Evolutionary conservation across 2,797 vertebrate genomes (phyloP).

Genomic region (Gallirallus australis): DNA sequence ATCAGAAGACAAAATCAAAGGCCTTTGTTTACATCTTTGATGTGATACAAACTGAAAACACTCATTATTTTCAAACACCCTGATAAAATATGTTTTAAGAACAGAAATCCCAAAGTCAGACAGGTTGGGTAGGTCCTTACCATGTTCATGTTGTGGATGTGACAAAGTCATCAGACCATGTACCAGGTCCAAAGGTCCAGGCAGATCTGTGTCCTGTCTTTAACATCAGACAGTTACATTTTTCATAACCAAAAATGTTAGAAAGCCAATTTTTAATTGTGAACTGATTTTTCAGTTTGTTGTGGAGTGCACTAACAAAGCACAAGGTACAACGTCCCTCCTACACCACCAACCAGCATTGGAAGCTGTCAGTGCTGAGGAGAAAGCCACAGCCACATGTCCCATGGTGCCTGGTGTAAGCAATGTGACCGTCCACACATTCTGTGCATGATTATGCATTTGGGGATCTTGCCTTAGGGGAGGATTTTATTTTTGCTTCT

Average conservation of each 20-base stretch:
- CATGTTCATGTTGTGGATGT: not conserved
- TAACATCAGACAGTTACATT: not conserved
- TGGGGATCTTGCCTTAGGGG: not conserved
- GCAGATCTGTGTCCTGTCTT: not conserved
- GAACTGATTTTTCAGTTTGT: not conserved
- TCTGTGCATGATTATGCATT: not conserved
- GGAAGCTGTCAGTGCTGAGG: not conserved
- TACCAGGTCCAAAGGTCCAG: not conserved
- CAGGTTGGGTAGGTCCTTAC: not conserved
- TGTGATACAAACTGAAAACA: not conserved
- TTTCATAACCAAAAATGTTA: not conserved
- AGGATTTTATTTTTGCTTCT: not conserved
- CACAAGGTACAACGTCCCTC: not conserved
- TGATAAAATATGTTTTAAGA: not conserved
- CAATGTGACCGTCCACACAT: fast-evolving
- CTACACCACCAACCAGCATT: fast-evolving
- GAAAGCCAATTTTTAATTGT: not conserved
- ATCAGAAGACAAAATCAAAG: not conserved
- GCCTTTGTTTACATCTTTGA: not conserved
- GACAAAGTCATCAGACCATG: not conserved
- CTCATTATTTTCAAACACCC: not conserved
- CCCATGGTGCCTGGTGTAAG: fast-evolving
- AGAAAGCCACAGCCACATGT: not conserved
- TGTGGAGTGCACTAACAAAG: not conserved
- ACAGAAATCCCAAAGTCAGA: not conserved